Evolutionary conservation across 2,113 vertebrate species (phyloP), one percentile per base, ranked within the genome.

Genomic region (Cromileptes altivelis): DNA sequence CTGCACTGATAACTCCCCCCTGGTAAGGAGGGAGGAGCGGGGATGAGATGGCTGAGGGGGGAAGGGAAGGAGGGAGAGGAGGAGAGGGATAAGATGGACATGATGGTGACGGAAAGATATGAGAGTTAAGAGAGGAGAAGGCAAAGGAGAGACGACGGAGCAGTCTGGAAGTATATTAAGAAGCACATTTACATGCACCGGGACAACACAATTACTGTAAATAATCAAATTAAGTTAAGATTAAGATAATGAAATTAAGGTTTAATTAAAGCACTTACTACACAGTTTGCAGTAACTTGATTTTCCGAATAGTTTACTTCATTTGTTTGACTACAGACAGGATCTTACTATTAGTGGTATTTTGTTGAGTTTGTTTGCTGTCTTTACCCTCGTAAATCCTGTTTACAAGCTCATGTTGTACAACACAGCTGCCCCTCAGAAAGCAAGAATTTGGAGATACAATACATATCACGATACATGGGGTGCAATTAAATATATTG

Each of bases 1-100:
- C 89, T 92, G 77, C 85, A 84, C 87, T 93, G 91, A 92, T 92
- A 93, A 92, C 92, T 87, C 87, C 91, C 90, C 72, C 68, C n/a
- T 2, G 56, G 64, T 68, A 55, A 73, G 61, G 77, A 52, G 64
- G 64, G 74, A 85, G 76, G 52, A 63, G 57, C 0, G 8, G 50
- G 76, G 67, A 70, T 75, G 70, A 67, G 70, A 75, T 64, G 70
- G 70, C 21, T 50, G 27, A 47, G 67, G 61, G 78, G 30, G 49
- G 40, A 45, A 50, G 45, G 56, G 61, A 74, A 40, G 45, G 60
- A 61, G 69, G 37, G 56, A 73, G 67, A 45, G 21, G 30, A 25
- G 75, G 45, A 58, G 80, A 64, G 42, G 27, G 65, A 30, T 13
- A 33, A 56, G 57, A 79, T 45, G 13, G 53, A n/a, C 17, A 19